These are phyloP conservation scores for Tetragonula carbonaria DNA, from an alignment of 2,888 invertebrate genomes.

Conservation along the genomic window DNA sequence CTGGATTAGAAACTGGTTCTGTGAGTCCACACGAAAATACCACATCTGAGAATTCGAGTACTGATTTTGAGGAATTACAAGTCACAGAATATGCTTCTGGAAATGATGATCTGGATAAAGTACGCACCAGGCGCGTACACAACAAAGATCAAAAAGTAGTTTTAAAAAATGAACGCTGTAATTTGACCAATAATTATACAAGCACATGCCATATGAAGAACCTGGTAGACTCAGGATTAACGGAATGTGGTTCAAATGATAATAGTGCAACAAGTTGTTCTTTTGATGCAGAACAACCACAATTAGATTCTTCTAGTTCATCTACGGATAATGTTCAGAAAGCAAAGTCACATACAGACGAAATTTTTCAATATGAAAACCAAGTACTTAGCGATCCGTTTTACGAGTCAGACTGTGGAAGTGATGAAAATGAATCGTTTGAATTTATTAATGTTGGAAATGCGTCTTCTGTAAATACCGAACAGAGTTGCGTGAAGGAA, in stretches of 20 bases:
- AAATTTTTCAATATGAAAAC: slow-evolving; percentile 77
- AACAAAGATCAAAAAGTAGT: slow-evolving; percentile 54
- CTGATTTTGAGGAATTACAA: slow-evolving; percentile 78
- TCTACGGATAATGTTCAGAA: slow-evolving; percentile 65
- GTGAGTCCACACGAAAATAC: slow-evolving; percentile 83
- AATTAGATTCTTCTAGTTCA: slow-evolving; percentile 71
- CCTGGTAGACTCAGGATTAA: slow-evolving; percentile 43
- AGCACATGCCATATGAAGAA: slow-evolving; percentile 45
- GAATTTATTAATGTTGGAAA: slow-evolving; percentile 73
- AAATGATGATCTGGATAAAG: slow-evolving; percentile 78
- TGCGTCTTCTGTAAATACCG: slow-evolving; percentile 43
- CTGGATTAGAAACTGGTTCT: slow-evolving; percentile 83
- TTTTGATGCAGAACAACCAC: slow-evolving; percentile 68
- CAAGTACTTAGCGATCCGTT: slow-evolving; percentile 79
- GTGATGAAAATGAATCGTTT: slow-evolving; percentile 74
- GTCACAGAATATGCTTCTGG: slow-evolving; percentile 78
- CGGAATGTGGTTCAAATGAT: slow-evolving; percentile 61
- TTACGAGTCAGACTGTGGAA: slow-evolving; percentile 77
- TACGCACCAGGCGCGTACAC: slow-evolving; percentile 58
- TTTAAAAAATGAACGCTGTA: slow-evolving; percentile 47
- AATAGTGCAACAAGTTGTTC: slow-evolving; percentile 72
- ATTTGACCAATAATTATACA: slow-evolving; percentile 43
- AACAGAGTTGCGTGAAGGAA: slow-evolving; percentile 16
- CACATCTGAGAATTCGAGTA: slow-evolving; percentile 81
- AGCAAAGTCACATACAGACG: slow-evolving; percentile 68